These are phyloP conservation scores for Drosophila mercatorum DNA, from an alignment of 2,888 invertebrate genomes.

Conservation along the genomic window DNA sequence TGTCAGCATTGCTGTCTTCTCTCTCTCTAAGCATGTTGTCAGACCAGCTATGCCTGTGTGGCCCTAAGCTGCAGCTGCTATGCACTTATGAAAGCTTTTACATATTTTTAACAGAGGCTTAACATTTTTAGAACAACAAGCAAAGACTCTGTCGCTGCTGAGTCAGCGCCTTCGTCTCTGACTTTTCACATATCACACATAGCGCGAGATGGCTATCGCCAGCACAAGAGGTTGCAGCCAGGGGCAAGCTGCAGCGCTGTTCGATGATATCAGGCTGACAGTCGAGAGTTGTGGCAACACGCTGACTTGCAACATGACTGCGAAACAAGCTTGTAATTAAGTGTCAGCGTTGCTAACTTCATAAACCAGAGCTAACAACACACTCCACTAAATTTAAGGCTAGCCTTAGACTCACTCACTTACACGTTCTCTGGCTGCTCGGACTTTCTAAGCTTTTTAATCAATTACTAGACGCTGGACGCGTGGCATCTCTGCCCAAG, in stretches of 20 bases:
- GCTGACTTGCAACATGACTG: conserved; percentile 56
- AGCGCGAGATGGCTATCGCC: conserved; percentile 45
- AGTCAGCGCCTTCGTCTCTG: conserved; percentile 66
- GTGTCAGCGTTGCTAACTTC: conserved; percentile 33
- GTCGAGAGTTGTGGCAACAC: conserved; percentile 51
- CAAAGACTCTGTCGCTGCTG: conserved; percentile 47
- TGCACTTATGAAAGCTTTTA: neutral
- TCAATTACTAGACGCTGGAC: conserved; percentile 1
- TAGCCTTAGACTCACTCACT: neutral
- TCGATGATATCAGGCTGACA: conserved; percentile 76
- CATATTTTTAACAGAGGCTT: neutral
- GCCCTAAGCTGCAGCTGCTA: conserved; percentile 8
- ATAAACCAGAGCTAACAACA: conserved; percentile 22
- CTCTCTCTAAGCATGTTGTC: conserved; percentile 63
- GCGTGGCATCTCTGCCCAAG: conserved; percentile 24
- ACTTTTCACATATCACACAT: conserved; percentile 61
- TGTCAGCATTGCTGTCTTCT: conserved; percentile 31
- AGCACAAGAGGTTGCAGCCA: conserved; percentile 37
- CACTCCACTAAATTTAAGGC: neutral
- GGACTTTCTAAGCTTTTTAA: neutral
- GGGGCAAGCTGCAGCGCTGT: conserved; percentile 51
- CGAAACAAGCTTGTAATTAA: conserved; percentile 75
- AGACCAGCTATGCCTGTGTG: conserved; percentile 15
- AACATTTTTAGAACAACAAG: neutral
- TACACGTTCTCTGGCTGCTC: accelerated